Conservation (phyloP, 2,113 vertebrate species). For the Thamnophis sirtalis region DNA sequence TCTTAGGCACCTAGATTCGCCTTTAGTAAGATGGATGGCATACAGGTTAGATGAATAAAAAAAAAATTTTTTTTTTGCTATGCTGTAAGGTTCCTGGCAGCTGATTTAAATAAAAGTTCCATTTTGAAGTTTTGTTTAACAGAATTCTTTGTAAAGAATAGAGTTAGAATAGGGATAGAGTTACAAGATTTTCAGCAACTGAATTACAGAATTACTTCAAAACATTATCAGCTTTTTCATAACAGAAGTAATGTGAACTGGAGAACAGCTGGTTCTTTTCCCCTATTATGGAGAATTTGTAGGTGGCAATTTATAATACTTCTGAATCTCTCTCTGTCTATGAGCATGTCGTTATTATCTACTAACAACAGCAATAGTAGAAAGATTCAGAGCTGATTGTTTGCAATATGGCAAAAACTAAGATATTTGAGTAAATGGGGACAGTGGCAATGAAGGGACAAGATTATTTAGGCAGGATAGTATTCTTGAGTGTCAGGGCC, state of each 20-base stretch:
- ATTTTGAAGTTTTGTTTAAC: not conserved
- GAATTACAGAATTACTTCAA: not conserved
- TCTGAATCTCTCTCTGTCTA: not conserved
- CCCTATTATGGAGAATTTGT: not conserved
- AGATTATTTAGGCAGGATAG: not conserved
- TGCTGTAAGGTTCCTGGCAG: not conserved
- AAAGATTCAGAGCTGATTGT: not conserved
- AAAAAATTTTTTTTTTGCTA: no score
- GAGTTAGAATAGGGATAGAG: not conserved
- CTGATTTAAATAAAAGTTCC: not conserved
- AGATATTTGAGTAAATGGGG: not conserved
- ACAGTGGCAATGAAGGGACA: not conserved
- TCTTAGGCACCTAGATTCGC: not conserved
- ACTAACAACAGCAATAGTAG: not conserved
- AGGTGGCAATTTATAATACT: not conserved
- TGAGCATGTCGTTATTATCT: not conserved
- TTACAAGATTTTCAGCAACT: not conserved
- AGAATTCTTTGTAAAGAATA: not conserved
- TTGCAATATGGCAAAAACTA: not conserved
- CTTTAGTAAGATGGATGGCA: no score
- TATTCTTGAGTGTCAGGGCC: not conserved
- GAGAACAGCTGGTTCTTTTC: not conserved
- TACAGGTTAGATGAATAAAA: no score
- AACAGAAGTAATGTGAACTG: not conserved
- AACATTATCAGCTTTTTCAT: not conserved